phyloP scores from a whole-genome alignment of 2,888 invertebrate species.

The Augiades crinisus region DNA sequence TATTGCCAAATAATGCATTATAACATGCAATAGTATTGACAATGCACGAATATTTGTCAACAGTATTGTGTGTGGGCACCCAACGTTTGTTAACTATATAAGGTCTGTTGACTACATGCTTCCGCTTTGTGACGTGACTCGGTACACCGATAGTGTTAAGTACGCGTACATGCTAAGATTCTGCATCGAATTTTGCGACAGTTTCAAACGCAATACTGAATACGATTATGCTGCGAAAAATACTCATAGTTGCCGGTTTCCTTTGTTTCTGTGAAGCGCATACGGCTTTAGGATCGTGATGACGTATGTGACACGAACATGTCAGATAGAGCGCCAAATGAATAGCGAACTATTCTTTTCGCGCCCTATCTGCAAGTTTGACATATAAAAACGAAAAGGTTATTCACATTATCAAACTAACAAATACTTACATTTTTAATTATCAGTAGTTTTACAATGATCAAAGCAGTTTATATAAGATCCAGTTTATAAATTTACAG shows the following conservation, averaged over 20 bases:
- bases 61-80: not conserved
- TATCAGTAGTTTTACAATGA: too few species aligned
- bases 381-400: not conserved
- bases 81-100: not conserved
- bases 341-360: not conserved
- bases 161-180: not conserved
- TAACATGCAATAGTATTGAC: not conserved
- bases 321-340: too few species aligned
- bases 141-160: not conserved
- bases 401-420: too few species aligned
- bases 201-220: not conserved
- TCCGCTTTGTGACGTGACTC: constrained; percentile 13
- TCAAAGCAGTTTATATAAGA: too few species aligned
- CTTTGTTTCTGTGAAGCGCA: constrained; percentile 11
- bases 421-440: too few species aligned
- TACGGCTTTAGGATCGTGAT: constrained; percentile 13
- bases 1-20: not conserved
- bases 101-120: constrained; percentile 12
- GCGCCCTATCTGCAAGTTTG: not conserved
- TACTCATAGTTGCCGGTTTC: constrained; percentile 7
- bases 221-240: constrained; percentile 19
- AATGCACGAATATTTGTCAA: not conserved
- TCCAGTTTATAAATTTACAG: too few species aligned
- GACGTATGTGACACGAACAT: constrained; percentile 10
- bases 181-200: constrained; percentile 2